phyloP scores from a whole-genome alignment of 2,113 vertebrate genomes.

The Heteronetta atricapilla region DNA sequence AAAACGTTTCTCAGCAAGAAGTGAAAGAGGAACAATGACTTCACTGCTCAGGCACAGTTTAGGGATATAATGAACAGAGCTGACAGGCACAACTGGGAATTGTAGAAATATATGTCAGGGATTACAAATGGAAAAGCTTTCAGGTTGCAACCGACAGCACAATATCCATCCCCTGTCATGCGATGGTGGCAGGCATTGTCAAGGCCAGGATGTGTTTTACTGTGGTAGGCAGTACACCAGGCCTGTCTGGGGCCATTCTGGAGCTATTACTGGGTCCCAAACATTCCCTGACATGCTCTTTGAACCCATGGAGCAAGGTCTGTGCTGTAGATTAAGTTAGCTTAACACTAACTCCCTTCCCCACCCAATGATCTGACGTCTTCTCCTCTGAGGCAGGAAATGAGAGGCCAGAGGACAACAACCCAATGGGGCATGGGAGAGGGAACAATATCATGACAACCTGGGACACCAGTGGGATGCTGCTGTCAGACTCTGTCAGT shows the following conservation, averaged over 20 bases:
- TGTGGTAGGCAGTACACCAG: background rate
- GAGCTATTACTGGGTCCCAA: background rate
- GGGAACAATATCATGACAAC: background rate
- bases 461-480: background rate
- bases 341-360: background rate
- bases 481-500: background rate
- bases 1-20: background rate
- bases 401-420: background rate
- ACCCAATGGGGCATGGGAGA: background rate
- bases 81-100: background rate
- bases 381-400: background rate
- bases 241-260: background rate
- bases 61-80: background rate
- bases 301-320: background rate
- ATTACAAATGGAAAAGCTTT: background rate
- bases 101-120: background rate
- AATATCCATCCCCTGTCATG: background rate
- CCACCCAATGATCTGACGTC: constrained; percentile 53
- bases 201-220: background rate
- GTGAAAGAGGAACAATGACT: background rate
- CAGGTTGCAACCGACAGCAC: background rate
- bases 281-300: background rate
- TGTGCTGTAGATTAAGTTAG: background rate
- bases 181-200: background rate
- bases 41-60: background rate